phyloP scores from a whole-genome alignment of 1,140 invertebrate genomes.

The Oryzaephilus surinamensis region DNA sequence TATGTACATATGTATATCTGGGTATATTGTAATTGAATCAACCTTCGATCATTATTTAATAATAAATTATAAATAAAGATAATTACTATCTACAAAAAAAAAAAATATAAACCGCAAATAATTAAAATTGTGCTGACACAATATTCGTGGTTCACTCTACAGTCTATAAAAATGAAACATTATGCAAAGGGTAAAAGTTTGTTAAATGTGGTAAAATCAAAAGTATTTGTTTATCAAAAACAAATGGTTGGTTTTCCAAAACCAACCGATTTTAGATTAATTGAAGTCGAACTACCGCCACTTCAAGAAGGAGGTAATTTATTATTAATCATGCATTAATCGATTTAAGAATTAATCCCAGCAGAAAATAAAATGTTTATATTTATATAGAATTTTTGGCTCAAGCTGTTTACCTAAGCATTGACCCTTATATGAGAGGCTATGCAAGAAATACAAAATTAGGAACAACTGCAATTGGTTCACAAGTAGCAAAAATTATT shows the following conservation, averaged over 20 bases:
- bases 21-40: too few relatives aligned
- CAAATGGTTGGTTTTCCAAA: constrained; percentile 55
- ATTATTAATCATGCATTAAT: constrained; percentile 47
- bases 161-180: neutral
- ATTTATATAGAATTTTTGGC: constrained; percentile 52
- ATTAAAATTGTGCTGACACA: neutral
- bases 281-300: constrained; percentile 50
- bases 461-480: constrained; percentile 48
- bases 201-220: constrained; percentile 41
- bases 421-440: constrained; percentile 57
- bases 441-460: constrained; percentile 40
- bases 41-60: neutral
- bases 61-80: neutral
- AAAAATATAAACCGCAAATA: neutral
- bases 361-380: constrained; percentile 43
- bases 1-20: too few relatives aligned
- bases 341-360: constrained; percentile 46
- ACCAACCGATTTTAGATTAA: constrained; percentile 47
- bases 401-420: constrained; percentile 52
- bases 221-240: constrained; percentile 50
- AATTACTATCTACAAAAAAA: neutral
- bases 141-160: neutral
- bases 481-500: constrained; percentile 46
- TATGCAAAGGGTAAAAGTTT: constrained; percentile 1
- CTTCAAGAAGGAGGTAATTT: constrained; percentile 52